Evolutionary conservation across 2,797 vertebrate species (phyloP).

Genomic region (Takifugu rubripes): DNA sequence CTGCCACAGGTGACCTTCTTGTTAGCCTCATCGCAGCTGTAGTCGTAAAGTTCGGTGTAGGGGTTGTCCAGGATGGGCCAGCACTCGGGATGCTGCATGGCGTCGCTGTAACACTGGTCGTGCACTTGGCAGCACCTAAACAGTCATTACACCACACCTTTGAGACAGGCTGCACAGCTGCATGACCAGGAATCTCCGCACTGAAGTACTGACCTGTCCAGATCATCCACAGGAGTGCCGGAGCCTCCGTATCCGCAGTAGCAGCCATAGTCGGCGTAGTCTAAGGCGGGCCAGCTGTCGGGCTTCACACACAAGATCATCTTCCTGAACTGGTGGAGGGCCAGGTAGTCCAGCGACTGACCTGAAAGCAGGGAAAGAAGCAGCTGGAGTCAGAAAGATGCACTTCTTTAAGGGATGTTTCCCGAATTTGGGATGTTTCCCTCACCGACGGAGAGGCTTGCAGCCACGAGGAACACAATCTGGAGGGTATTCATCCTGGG

Average conservation of each 20-base stretch:
- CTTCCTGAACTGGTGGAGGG: slow-evolving; percentile 59
- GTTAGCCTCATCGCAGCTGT: slow-evolving; percentile 52
- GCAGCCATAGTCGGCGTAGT: slow-evolving; percentile 70
- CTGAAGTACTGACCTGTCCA: slow-evolving; percentile 57
- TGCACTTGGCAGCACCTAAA: slow-evolving; percentile 72
- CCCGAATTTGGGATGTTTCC: not conserved
- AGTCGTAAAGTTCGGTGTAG: slow-evolving; percentile 68
- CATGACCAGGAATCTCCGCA: not conserved
- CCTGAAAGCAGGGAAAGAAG: slow-evolving; percentile 43
- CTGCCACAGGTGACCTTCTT: slow-evolving; percentile 62
- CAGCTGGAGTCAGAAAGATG: not conserved
- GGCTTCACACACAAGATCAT: slow-evolving; percentile 68
- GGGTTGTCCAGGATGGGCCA: slow-evolving; percentile 72
- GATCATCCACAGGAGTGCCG: slow-evolving; percentile 63
- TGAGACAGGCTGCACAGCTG: not conserved
- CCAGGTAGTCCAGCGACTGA: slow-evolving; percentile 41
- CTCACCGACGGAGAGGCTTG: slow-evolving; percentile 62
- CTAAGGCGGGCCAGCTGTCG: slow-evolving; percentile 52
- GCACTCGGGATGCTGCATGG: slow-evolving; percentile 63
- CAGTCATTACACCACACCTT: not conserved
- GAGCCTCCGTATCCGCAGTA: slow-evolving; percentile 69
- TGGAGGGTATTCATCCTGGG: slow-evolving; percentile 57
- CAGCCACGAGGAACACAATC: slow-evolving; percentile 46
- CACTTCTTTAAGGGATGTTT: not conserved
- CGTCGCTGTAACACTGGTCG: slow-evolving; percentile 62